Percentiles rank a stretch among this genome's conserved stretches.
Conservation (phyloP, 1,140 invertebrate genomes). For the Rhyacophila brunnea region DNA sequence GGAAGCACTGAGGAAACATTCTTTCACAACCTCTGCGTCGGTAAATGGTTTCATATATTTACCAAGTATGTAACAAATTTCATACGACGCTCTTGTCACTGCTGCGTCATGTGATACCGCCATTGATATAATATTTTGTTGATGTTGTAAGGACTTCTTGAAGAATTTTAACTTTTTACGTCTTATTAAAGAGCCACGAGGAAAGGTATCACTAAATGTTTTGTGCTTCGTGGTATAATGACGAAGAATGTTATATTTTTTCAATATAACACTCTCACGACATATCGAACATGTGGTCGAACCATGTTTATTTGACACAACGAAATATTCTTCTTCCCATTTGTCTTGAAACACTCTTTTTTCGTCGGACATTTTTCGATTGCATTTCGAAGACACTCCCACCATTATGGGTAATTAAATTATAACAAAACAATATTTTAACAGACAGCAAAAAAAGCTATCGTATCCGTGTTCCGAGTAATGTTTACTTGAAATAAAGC, state of each 20-base stretch:
- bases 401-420: no score
- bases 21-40: no score
- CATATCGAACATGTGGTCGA: constrained; percentile 24
- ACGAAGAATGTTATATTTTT: constrained; percentile 25
- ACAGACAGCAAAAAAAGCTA: no score
- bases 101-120: constrained; percentile 30
- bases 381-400: no score
- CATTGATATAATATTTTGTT: constrained; percentile 34
- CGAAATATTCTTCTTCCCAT: no score
- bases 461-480: no score
- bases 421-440: no score
- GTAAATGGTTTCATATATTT: no score
- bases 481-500: no score
- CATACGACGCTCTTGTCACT: constrained; percentile 33
- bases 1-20: constrained; percentile 33
- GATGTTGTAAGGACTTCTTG: constrained; percentile 28
- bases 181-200: constrained; percentile 29
- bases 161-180: constrained; percentile 32
- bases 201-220: constrained; percentile 25
- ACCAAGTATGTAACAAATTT: constrained; percentile 37
- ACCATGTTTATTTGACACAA: constrained; percentile 26
- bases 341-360: no score
- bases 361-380: no score
- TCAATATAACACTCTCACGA: constrained; percentile 27
- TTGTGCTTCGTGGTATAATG: no score